Base-by-base conservation (phyloP, 2,888 invertebrate species). In the Branchellion lobata region DNA sequence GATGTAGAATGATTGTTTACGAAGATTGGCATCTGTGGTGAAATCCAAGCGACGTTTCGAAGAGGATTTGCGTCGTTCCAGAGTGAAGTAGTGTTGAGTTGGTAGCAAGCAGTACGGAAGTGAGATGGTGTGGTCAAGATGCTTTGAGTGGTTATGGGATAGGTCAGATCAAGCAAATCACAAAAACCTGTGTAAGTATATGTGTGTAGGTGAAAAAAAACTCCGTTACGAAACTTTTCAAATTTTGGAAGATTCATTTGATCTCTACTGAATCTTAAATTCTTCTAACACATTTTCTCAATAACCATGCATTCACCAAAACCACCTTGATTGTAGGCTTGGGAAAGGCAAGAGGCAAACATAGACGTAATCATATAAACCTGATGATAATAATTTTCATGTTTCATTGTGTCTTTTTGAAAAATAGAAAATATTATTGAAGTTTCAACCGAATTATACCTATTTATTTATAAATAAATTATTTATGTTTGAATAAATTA, bases 71-170 rank as follows among this genome's bases (percentile, higher is more conserved):
- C 89, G 1, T 83, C 83, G 83, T 91, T 86, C 83, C 92, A 90
- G 40, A 90, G 88, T 84, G 93, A 91, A 83, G 93, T 80, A 0
- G 87, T 96, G 86, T 99, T 99, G 80, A 99, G 88, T 87, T 99
- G 98, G 86, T 96, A 98, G 21, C 92, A 90, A 85, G 92, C 93
- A 83, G 97, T 92, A 0, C 93, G 92, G 92, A 94, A 95, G 1
- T 90, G 86, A 83, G 92, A 91, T 0, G 98, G 97, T 88, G 98
- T 93, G 0, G 95, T 94, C 57, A 96, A 90, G 21, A 95, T 89
- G 24, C 93, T 92, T 90, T 98, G 97, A 1, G 94, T 93, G 0
- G 92, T 91, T 79, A 97, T 87, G 0, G 99, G 98, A 86, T 96
- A 95, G 0, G 94, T 94, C 27, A 96, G 84, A 83, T 98, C 97